Percentiles rank a stretch among this genome's conserved stretches.
phyloP scores from a whole-genome alignment of 2,113 vertebrate genomes.

The Cryptotis parvus region DNA sequence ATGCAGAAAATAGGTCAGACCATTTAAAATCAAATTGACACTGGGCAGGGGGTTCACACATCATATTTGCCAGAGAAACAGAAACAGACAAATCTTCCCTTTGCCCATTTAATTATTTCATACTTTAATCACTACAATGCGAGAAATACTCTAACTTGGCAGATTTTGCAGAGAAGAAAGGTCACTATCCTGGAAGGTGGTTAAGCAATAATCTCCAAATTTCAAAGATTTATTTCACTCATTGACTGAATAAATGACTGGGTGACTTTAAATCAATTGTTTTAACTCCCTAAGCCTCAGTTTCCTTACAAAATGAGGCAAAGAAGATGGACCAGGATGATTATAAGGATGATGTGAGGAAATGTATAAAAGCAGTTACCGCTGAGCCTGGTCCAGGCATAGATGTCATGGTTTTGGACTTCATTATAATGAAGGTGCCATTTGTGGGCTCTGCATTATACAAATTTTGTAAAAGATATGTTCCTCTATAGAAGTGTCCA shows the following conservation, averaged over 20 bases:
- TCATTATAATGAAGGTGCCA: background rate
- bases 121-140: slow-evolving; percentile 1
- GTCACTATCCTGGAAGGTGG: background rate
- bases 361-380: background rate
- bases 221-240: background rate
- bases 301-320: slow-evolving; percentile 30
- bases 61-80: background rate
- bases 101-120: slow-evolving; percentile 5
- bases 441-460: background rate
- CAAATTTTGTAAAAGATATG: background rate
- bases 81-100: background rate
- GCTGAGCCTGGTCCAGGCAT: background rate
- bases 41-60: background rate
- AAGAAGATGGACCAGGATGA: background rate
- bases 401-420: background rate
- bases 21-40: background rate
- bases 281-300: background rate
- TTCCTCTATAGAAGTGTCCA: background rate
- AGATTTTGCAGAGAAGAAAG: background rate
- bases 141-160: background rate
- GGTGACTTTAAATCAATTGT: background rate
- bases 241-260: background rate
- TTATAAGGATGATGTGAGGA: slow-evolving; percentile 6
- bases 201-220: background rate
- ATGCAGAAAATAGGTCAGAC: slow-evolving; percentile 5